Evolutionary conservation across 2,888 invertebrate species (phyloP), one percentile per base, ranked within the genome.

Genomic region (Philereme vetulata): DNA sequence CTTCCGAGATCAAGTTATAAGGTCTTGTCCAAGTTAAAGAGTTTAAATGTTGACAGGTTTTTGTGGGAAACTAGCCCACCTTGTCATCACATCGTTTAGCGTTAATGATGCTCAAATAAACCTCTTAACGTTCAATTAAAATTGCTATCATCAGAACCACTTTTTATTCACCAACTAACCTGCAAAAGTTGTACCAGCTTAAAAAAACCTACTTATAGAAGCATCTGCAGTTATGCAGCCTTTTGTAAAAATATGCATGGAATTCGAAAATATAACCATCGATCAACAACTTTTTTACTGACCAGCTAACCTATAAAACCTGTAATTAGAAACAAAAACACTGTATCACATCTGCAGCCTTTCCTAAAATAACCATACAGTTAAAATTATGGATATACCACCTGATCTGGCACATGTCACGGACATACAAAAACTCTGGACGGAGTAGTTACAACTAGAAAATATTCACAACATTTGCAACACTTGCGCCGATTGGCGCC

Each of bases 401-500:
- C 49, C 6, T 61, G 56, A 61, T 52, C 6, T 56, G 56, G 56
- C 56, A 62, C 21, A 38, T 57, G 51, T 57, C 57, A 57, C 21
- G 21, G 21, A 21, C 21, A 21, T 21, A 21, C 21, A 21, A 21
- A 21, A 21, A 21, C 21, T 21, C 21, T 21, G 21, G 21, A 21
- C 21, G 21, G 21, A 21, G 21, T 21, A 21, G 21, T 1, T 21
- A 21, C 21, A 21, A 21, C 21, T 21, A 21, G 21, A n/a, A n/a
- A n/a, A n/a, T n/a, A n/a, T n/a, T n/a, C n/a, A n/a, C n/a, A n/a
- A n/a, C n/a, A n/a, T n/a, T n/a, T n/a, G 21, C 21, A 21, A 21
- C 21, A 21, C 21, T 21, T 21, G 21, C 21, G 21, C 21, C 21
- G 21, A 21, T 21, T 2, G 21, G 21, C 21, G 21, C 21, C 21